phyloP scores from a whole-genome alignment of 1,140 invertebrate genomes.

The Drosophila kepulauana region DNA sequence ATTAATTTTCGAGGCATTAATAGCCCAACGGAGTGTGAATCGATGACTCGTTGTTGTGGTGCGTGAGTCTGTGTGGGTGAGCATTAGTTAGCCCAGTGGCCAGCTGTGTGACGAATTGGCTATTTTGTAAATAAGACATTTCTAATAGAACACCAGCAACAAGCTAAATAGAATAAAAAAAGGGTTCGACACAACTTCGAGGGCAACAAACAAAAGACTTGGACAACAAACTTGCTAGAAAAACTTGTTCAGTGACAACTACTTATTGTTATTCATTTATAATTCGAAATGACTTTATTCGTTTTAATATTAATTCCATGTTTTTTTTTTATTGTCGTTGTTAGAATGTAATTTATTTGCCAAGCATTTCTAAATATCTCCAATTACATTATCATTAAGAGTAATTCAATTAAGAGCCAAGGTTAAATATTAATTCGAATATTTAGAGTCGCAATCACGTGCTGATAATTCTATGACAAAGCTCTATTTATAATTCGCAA shows the following conservation, averaged over 20 bases:
- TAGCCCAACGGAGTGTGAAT: constrained; percentile 62
- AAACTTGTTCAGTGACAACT: constrained; percentile 21
- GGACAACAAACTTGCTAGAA: constrained; percentile 38
- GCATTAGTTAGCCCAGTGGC: constrained; percentile 39
- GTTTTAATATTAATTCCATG: not conserved
- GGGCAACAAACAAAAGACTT: constrained; percentile 37
- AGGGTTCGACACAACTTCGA: not conserved
- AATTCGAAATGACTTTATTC: constrained; percentile 7
- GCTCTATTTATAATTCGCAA: constrained; percentile 33
- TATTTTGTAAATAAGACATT: constrained; percentile 67
- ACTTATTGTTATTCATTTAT: not conserved
- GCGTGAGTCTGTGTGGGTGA: constrained; percentile 49
- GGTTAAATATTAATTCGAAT: constrained; percentile 20
- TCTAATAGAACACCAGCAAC: constrained; percentile 30
- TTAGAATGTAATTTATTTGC: constrained; percentile 15
- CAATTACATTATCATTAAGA: constrained; percentile 16
- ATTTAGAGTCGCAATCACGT: constrained; percentile 23
- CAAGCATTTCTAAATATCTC: constrained; percentile 3
- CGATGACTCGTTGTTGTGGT: constrained; percentile 32
- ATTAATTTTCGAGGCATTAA: constrained; percentile 70
- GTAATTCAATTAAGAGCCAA: constrained; percentile 23
- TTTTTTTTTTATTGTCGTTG: not conserved
- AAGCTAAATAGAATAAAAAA: not conserved
- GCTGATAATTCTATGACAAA: constrained; percentile 19
- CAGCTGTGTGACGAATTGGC: constrained; percentile 70